Evolutionary conservation across 2,797 vertebrate genomes (phyloP).

Genomic region (Cryptoblepharus egeriae): DNA sequence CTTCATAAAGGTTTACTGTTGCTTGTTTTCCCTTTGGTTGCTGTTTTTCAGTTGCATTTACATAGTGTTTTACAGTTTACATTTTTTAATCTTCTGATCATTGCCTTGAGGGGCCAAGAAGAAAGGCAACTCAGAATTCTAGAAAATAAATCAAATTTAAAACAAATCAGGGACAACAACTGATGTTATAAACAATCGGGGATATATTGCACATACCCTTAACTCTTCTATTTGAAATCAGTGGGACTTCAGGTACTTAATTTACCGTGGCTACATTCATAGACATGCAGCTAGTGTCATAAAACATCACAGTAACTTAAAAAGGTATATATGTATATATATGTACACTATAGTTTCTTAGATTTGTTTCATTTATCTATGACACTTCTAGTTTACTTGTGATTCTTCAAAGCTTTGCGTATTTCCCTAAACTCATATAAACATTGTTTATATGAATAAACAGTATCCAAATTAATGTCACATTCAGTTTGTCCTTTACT

Average conservation of each 20-base stretch:
- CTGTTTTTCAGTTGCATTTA: background rate
- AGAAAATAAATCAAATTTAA: no score
- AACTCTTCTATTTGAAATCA: no score
- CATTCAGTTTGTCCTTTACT: conserved; percentile 10
- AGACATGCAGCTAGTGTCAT: background rate
- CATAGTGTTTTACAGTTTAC: background rate
- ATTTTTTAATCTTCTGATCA: background rate
- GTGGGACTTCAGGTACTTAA: background rate
- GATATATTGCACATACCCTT: no score
- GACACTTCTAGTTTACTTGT: background rate
- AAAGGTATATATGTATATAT: accelerated
- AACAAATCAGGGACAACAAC: no score
- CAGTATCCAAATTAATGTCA: conserved; percentile 27
- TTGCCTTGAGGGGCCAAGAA: background rate
- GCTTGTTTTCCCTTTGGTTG: background rate
- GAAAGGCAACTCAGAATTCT: no score
- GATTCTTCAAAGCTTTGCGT: background rate
- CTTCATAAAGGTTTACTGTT: no score
- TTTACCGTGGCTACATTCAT: background rate
- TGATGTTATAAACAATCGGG: no score
- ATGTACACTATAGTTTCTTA: background rate
- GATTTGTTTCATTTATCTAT: background rate
- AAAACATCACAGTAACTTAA: background rate
- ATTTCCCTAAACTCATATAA: conserved; percentile 5
- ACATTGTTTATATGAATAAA: background rate